Evolutionary conservation across 1,140 invertebrate species (phyloP), one percentile per base, ranked within the genome.

Genomic region (Halesus radiatus): DNA sequence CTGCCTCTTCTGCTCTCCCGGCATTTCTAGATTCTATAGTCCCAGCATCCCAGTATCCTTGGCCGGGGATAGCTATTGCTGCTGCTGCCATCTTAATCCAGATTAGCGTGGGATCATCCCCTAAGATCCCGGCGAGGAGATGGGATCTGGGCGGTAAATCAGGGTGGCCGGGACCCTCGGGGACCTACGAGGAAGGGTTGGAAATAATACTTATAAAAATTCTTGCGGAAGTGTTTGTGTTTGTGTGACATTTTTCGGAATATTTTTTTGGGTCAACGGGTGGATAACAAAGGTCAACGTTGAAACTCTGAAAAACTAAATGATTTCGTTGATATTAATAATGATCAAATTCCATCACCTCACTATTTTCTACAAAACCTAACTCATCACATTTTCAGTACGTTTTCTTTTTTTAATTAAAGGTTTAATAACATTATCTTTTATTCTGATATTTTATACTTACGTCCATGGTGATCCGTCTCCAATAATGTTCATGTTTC

Each of bases 61-160:
- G 10, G 23, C 62, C n/a, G 26, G 29, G 62, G 62, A 66, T 45
- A 45, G 37, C 37, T 45, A 45, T 45, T 45, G 37, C 37, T 45
- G 1, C 45, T 37, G 66, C 32, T 20, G 70, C 50, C 70, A 56
- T 74, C 70, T 74, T 74, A 74, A 74, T 74, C 70, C 70, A 72
- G 68, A 72, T 72, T 72, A 72, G n/a, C 18, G 32, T 2, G n/a
- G 53, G 70, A 74, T 74, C 50, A 74, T 74, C 70, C 66, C 37
- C 32, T 70, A 70, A 70, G 66, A 50, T 70, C 66, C 66, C 23
- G 52, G 70, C 50, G 29, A 15, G 70, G 23, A 54, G 50, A 53
- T 74, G 70, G 70, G 54, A 74, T 74, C 70, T 74, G 20, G 23
- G 50, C 23, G 54, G 50, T 74, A 74, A 74, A 74, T 74, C 70